Conservation (phyloP, 2,888 invertebrate species). For the Synanthedon tipuliformis region DNA sequence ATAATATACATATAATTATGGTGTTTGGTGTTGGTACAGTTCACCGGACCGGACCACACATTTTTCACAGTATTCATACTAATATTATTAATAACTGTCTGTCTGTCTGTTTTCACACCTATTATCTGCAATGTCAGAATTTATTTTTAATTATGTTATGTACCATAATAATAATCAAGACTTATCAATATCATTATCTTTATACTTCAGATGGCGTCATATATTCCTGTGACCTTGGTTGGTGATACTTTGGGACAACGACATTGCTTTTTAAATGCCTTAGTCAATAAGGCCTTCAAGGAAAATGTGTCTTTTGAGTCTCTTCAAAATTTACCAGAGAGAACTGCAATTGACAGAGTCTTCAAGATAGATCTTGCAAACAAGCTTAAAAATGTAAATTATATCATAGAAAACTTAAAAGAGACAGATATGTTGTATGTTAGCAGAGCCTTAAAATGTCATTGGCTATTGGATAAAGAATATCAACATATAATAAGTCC, state of each 20-base stretch:
- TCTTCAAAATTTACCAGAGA: constrained; percentile 19
- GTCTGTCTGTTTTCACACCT: too few species aligned
- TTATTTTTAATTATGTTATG: too few species aligned
- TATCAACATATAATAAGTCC: constrained; percentile 32
- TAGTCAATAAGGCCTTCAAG: constrained; percentile 19
- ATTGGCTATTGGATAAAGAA: constrained; percentile 30
- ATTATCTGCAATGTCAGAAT: too few species aligned
- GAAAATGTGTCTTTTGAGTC: constrained; percentile 8
- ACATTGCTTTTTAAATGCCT: constrained; percentile 26
- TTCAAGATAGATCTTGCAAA: constrained; percentile 46
- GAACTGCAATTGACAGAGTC: constrained; percentile 29
- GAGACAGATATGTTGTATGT: constrained; percentile 43
- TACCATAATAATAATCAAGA: too few species aligned
- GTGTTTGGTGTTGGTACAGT: too few species aligned
- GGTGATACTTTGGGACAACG: constrained; percentile 32
- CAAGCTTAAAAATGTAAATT: constrained; percentile 27
- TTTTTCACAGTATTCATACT: too few species aligned
- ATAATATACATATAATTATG: too few species aligned
- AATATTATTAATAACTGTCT: too few species aligned
- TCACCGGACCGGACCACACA: too few species aligned
- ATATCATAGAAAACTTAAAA: constrained; percentile 32
- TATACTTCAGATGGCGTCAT: constrained; percentile 20
- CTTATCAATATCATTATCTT: not conserved
- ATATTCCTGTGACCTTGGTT: constrained; percentile 20
- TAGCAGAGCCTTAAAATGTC: constrained; percentile 34